Percentiles rank a stretch among this genome's conserved stretches.
Conservation (phyloP, 2,113 vertebrate species). For the Thomomys bottae region DNA sequence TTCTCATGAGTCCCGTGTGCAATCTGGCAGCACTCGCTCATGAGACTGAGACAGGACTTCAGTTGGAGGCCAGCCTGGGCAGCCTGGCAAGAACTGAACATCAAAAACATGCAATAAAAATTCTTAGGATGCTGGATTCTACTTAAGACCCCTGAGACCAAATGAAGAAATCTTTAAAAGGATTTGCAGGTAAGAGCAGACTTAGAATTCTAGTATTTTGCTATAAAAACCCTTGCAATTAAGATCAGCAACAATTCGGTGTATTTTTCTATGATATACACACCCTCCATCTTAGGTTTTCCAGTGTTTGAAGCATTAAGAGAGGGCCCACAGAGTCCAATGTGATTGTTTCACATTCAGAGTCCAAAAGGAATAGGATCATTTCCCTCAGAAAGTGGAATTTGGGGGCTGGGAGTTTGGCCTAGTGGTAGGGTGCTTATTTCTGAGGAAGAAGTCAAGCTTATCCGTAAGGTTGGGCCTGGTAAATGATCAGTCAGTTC, state of each 20-base stretch:
- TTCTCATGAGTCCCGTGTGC: too few relatives aligned
- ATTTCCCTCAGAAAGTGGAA: slow-evolving; percentile 57
- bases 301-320: background rate
- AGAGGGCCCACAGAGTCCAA: background rate
- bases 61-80: too few relatives aligned
- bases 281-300: background rate
- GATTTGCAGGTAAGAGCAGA: background rate
- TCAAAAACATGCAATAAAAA: background rate
- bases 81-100: too few relatives aligned
- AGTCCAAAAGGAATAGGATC: slow-evolving; percentile 52
- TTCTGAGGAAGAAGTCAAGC: slow-evolving; percentile 6
- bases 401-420: background rate
- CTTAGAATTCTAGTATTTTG: slow-evolving; percentile 31
- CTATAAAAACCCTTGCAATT: background rate
- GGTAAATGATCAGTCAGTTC: background rate
- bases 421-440: too few relatives aligned
- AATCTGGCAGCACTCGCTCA: too few relatives aligned
- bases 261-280: background rate
- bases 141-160: background rate
- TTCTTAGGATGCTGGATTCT: background rate
- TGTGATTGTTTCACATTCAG: slow-evolving; percentile 53
- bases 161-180: background rate
- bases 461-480: background rate
- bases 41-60: background rate
- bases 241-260: background rate